phyloP scores from a whole-genome alignment of 2,113 vertebrate species.

The Spheniscus mendiculus region DNA sequence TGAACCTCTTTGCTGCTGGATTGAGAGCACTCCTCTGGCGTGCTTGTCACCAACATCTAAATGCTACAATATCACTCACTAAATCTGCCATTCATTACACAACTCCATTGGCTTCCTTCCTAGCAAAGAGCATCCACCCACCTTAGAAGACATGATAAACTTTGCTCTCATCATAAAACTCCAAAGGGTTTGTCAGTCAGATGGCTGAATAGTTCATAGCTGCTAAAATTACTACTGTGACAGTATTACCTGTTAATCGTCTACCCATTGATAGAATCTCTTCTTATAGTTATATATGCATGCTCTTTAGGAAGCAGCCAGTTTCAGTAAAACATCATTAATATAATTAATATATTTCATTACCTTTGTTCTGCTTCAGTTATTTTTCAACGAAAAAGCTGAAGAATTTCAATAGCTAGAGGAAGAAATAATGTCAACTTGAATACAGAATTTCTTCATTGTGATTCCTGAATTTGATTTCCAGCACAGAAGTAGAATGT shows the following conservation, averaged over 20 bases:
- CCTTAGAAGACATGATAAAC: neutral
- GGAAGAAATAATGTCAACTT: conserved; percentile 62
- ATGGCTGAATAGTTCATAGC: conserved; percentile 29
- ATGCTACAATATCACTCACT: neutral
- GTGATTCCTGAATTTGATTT: conserved; percentile 65
- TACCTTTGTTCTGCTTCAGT: conserved; percentile 76
- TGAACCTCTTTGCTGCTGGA: neutral
- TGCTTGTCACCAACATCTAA: neutral
- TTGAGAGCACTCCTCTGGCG: neutral
- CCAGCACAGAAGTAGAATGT: conserved; percentile 23
- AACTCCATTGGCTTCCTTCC: neutral
- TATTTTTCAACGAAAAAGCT: conserved; percentile 60
- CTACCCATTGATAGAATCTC: conserved; percentile 42
- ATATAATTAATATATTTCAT: conserved; percentile 82
- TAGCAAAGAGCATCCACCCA: neutral
- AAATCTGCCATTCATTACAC: neutral
- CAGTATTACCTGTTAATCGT: conserved; percentile 48
- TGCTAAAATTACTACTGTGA: conserved; percentile 49
- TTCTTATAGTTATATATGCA: conserved; percentile 31
- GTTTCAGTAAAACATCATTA: conserved; percentile 78
- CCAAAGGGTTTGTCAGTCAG: neutral
- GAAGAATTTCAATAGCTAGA: conserved; percentile 58
- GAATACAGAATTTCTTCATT: conserved; percentile 58
- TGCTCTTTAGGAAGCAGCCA: conserved; percentile 65
- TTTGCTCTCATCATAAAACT: neutral